phyloP scores from a whole-genome alignment of 2,888 invertebrate species.

The Ophion costatus region DNA sequence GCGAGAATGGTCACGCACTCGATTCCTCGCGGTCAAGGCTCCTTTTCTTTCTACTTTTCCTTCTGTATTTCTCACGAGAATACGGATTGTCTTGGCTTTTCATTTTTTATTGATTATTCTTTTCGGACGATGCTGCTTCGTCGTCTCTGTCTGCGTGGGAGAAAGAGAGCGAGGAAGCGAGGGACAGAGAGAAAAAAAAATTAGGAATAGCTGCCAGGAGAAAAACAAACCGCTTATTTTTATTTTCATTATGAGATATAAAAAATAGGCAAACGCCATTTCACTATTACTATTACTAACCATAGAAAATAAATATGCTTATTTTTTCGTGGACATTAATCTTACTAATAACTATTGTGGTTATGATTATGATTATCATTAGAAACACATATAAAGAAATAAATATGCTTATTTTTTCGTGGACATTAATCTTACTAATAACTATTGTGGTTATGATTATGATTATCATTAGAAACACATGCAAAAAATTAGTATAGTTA shows the following conservation, averaged over 20 bases:
- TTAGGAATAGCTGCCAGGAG: too few species aligned
- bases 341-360: not conserved
- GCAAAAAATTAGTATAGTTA: too few species aligned
- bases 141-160: not conserved
- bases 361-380: not conserved
- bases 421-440: not conserved
- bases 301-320: not conserved
- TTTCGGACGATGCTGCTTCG: not conserved
- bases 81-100: not conserved
- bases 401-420: too few species aligned
- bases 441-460: not conserved
- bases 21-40: slow-evolving; percentile 73
- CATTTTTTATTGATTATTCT: not conserved
- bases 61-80: slow-evolving; percentile 23
- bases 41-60: slow-evolving; percentile 69
- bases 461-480: too few species aligned
- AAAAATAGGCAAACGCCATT: too few species aligned
- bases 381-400: too few species aligned
- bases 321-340: not conserved
- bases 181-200: not conserved
- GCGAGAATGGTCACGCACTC: slow-evolving; percentile 75
- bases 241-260: too few species aligned
- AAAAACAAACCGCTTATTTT: too few species aligned
- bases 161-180: not conserved
- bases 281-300: too few species aligned